Evolutionary conservation across 2,113 vertebrate genomes (phyloP), one percentile per base, ranked within the genome.

Genomic region (Platysternon megacephalum): DNA sequence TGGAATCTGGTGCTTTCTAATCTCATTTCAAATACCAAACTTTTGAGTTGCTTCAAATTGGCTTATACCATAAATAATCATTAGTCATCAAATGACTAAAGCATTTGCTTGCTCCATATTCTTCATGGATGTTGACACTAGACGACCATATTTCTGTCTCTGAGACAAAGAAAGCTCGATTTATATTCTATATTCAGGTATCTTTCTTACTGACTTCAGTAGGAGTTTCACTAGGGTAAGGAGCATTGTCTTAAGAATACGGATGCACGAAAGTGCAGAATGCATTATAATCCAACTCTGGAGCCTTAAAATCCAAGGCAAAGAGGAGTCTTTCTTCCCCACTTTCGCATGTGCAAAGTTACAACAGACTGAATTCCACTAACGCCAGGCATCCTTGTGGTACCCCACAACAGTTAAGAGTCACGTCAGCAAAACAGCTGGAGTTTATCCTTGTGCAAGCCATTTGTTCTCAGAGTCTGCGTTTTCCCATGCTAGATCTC

Each of bases 401-500:
- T 79, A 96, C 61, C 44, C 95, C 89, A 86, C 52, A 80, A 86
- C 0, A 84, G 79, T 3, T 8, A 0, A 32, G 13, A 91, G 46
- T 58, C 89, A 85, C 68, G 76, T 56, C 72, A 79, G 46, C 39
- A 24, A 65, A 14, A 76, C 39, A 82, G 21, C n/a, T 29, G 56
- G 49, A 78, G 55, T 5, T 84, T 28, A n/a, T 65, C 87, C 55
- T 72, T 84, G 17, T 56, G 81, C 26, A 84, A 81, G 26, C 39
- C n/a, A 35, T 93, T 26, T 78, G 42, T 13, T 72, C 87, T 99
- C 97, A 99, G 85, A 97, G 96, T 86, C 94, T 98, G 89, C 93
- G 89, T 93, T 98, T 99, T 89, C 98, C 98, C 99, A 99, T 99
- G 98, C 98, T 99, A 94, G 99, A 98, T 88, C 99, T 98, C 93